Base-by-base conservation (phyloP, 1,140 invertebrate species). In the Bactericera cockerelli region DNA sequence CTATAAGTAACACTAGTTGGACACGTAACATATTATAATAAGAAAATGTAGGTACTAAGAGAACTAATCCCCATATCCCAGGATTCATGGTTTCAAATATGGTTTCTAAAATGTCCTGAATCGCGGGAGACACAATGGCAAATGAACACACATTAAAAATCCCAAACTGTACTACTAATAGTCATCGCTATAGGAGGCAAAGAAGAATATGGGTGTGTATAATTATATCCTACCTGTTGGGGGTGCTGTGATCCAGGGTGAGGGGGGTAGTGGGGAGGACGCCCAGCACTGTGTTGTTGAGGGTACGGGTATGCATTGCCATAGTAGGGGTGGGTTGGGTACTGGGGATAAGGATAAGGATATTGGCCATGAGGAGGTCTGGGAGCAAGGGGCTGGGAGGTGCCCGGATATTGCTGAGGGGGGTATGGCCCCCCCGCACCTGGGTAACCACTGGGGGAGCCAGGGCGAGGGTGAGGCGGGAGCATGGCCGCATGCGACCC, bases 341-440 rank as follows among this genome's bases (percentile, higher is more conserved):
- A 75, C 58, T 78, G 78, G 1, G 76, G 76, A 69, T 80, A 80
- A 8, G 76, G 71, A 60, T 78, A 77, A 66, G 79, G 80, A 21
- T 79, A 75, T 63, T 81, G 80, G 2, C 71, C 72, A 69, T 79
- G 77, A 2, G 77, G 78, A 1, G 79, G 79, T 39, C 79, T 70
- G 8, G 78, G 72, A 28, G 73, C 67, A 6, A 76, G 65, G 0
- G 75, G 71, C 65, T 64, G 63, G 8, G 69, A 61, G 55, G 62
- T 53, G 11, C 28, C 66, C 64, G 54, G 49, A 63, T 70, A 68
- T 42, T 71, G 70, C 61, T 74, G 74, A 16, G 67, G 65, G 10
- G 61, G 57, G 39, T 59, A 36, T 13, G 62, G 25, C 24, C 66
- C 70, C 65, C 53, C 68, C 55, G 61, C 56, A 22, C 59, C 57